A percentile compares a stretch with the other conserved stretches of the same genome.
Conservation (phyloP, 2,797 vertebrate species). For the Coreius guichenoti region DNA sequence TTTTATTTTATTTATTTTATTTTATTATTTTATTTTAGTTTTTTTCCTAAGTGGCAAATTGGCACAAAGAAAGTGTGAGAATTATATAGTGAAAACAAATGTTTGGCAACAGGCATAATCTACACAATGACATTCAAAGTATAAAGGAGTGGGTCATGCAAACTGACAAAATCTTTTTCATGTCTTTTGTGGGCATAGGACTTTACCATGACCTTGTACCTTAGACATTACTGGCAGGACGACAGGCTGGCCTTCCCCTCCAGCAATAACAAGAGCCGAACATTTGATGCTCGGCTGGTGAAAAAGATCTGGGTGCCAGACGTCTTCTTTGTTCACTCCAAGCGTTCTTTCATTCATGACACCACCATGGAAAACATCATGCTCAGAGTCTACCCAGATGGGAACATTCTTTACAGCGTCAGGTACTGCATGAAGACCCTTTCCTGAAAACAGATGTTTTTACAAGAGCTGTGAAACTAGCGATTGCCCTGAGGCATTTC, state of each 20-base stretch:
- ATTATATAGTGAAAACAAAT: background rate
- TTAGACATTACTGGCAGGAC: slow-evolving; percentile 96
- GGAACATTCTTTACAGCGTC: slow-evolving; percentile 91
- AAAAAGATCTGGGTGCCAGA: slow-evolving; percentile 96
- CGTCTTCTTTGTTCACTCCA: slow-evolving; percentile 93
- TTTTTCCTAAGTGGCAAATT: background rate
- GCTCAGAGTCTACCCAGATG: slow-evolving; percentile 87
- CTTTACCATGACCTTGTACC: slow-evolving; percentile 94
- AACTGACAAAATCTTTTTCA: background rate
- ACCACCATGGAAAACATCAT: slow-evolving; percentile 93
- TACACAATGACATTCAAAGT: background rate
- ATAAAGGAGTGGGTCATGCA: background rate
- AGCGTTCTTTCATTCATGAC: slow-evolving; percentile 92
- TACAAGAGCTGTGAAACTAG: background rate
- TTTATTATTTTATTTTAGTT: too few species aligned
- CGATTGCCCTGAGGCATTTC: background rate
- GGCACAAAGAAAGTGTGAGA: background rate
- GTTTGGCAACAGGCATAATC: background rate
- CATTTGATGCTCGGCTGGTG: slow-evolving; percentile 89
- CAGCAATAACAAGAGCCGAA: slow-evolving; percentile 91
- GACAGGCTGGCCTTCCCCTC: slow-evolving; percentile 90
- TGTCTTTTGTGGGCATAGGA: slow-evolving; percentile 75
- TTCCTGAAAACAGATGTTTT: slow-evolving; percentile 14
- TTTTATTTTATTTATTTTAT: background rate
- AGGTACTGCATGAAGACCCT: slow-evolving; percentile 73